Conservation (phyloP, 2,888 invertebrate genomes). For the Scelioninae gen. 2 region DNA sequence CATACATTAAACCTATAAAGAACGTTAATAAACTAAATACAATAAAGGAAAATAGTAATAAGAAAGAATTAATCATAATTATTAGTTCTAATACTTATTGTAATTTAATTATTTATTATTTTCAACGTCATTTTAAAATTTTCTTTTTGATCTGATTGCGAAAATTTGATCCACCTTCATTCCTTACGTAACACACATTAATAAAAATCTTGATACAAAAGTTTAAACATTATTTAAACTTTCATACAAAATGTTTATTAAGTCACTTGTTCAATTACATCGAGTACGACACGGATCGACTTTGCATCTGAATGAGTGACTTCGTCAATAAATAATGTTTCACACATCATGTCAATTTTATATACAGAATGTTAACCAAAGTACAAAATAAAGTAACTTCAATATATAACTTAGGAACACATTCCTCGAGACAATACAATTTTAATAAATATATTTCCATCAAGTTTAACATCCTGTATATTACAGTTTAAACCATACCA, state of each 20-base stretch:
- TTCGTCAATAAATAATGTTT: slow-evolving; percentile 31
- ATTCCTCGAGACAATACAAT: slow-evolving; percentile 1
- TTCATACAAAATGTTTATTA: slow-evolving; percentile 58
- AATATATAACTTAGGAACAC: slow-evolving; percentile 6
- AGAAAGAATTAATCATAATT: too few relatives aligned
- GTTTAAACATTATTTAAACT: slow-evolving; percentile 30
- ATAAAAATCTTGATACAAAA: too few relatives aligned
- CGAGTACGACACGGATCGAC: slow-evolving; percentile 34
- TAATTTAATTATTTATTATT: background rate
- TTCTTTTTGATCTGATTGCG: too few relatives aligned
- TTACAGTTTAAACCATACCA: slow-evolving; percentile 18
- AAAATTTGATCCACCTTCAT: too few relatives aligned
- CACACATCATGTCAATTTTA: slow-evolving; percentile 14
- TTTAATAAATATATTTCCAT: slow-evolving; percentile 11
- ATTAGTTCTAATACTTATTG: background rate
- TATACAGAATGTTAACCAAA: slow-evolving; percentile 47
- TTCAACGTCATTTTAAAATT: too few relatives aligned
- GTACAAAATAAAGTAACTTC: slow-evolving; percentile 7
- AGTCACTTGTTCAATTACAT: slow-evolving; percentile 53
- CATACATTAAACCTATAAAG: background rate
- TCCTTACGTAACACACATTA: too few relatives aligned
- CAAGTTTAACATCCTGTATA: slow-evolving; percentile 41
- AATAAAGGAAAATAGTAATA: too few relatives aligned
- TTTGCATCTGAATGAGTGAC: slow-evolving; percentile 41
- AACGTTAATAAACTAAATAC: background rate